Evolutionary conservation across 2,113 vertebrate species (phyloP).

Genomic region (Stigmatopora argus): DNA sequence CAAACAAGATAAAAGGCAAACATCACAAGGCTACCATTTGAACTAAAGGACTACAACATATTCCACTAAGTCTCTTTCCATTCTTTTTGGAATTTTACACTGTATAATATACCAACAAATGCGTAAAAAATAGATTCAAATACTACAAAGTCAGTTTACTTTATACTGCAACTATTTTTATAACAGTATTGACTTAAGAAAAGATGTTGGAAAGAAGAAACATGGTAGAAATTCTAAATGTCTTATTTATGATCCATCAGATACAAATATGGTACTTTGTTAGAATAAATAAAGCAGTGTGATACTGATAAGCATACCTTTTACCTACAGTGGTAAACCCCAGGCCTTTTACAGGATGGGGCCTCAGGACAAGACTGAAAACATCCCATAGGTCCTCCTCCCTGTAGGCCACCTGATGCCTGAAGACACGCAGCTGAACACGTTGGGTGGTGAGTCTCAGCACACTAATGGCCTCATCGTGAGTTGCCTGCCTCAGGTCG

Average conservation of each 20-base stretch:
- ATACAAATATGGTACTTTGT: background rate
- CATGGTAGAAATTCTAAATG: background rate
- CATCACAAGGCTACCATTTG: background rate
- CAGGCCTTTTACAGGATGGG: slow-evolving; percentile 78
- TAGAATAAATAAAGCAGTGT: background rate
- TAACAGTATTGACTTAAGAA: no score
- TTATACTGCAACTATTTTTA: background rate
- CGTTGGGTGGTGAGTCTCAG: slow-evolving; percentile 86
- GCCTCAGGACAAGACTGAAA: slow-evolving; percentile 80
- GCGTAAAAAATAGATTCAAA: background rate
- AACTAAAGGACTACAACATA: background rate
- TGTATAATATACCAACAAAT: background rate
- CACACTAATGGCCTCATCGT: slow-evolving; percentile 90
- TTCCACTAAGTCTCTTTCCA: background rate
- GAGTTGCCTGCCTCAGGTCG: slow-evolving; percentile 86
- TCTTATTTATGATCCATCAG: background rate
- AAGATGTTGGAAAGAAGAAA: no score
- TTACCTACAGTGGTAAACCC: slow-evolving; percentile 89
- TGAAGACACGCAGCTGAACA: slow-evolving; percentile 80
- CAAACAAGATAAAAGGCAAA: background rate
- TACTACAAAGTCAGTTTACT: background rate
- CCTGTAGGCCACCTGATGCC: slow-evolving; percentile 83
- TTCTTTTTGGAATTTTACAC: background rate
- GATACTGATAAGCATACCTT: slow-evolving; percentile 66
- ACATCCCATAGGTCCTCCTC: slow-evolving; percentile 89